Conservation (phyloP, 2,888 invertebrate species). For the Phymatocera aterrima region DNA sequence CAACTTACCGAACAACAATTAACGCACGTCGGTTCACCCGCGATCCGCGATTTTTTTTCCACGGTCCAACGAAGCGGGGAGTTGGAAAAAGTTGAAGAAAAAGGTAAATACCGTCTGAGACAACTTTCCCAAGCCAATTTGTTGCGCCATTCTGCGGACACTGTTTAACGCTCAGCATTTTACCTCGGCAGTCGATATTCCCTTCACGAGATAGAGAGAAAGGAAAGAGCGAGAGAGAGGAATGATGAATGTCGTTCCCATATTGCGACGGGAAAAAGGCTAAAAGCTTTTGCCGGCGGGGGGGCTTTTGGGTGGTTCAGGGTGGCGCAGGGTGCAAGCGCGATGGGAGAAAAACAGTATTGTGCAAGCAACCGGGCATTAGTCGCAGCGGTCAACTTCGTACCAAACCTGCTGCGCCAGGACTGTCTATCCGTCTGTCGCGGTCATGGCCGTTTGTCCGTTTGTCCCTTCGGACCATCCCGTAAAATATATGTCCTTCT, state of each 20-base stretch:
- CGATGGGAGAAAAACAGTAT: conserved; percentile 49
- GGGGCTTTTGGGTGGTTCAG: conserved; percentile 56
- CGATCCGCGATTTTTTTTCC: neutral
- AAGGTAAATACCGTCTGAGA: neutral
- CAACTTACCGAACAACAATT: neutral
- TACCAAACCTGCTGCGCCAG: conserved; percentile 44
- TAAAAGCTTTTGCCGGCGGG: conserved; percentile 68
- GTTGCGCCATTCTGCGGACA: conserved; percentile 55
- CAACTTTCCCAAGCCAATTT: conserved; percentile 57
- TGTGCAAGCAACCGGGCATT: conserved; percentile 59
- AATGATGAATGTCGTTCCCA: conserved; percentile 47
- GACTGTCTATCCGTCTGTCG: conserved; percentile 50
- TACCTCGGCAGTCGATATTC: conserved; percentile 14
- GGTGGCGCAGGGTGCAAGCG: conserved; percentile 51
- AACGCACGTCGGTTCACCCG: neutral
- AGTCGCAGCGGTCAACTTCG: conserved; percentile 54
- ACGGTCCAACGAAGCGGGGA: no score
- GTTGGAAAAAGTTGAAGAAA: neutral
- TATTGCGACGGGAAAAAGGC: conserved; percentile 54
- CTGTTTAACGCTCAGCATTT: conserved; percentile 47
- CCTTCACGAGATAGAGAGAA: neutral
- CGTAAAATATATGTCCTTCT: conserved; percentile 36
- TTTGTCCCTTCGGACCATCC: conserved; percentile 34
- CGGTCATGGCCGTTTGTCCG: conserved; percentile 46
- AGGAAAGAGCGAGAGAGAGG: conserved; percentile 17